phyloP scores from a whole-genome alignment of 2,797 vertebrate species.

The Siniperca scherzeri region DNA sequence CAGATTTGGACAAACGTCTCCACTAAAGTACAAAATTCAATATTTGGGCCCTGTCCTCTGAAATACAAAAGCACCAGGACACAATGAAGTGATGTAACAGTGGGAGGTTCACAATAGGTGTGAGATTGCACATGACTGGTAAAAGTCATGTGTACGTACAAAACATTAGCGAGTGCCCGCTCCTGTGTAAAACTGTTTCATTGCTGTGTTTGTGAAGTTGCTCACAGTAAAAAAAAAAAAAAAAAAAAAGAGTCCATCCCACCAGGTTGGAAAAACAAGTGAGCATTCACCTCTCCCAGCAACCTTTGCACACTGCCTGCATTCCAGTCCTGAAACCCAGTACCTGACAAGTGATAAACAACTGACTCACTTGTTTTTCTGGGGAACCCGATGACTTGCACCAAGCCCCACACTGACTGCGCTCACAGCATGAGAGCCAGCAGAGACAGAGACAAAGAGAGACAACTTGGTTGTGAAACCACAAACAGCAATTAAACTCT shows the following conservation, averaged over 20 bases:
- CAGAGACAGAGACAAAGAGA: slow-evolving; percentile 50
- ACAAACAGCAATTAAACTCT: slow-evolving; percentile 78
- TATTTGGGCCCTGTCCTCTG: slow-evolving; percentile 29
- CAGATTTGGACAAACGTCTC: slow-evolving; percentile 39
- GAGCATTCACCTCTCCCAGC: slow-evolving; percentile 84
- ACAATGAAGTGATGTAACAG: slow-evolving; percentile 35
- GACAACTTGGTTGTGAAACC: slow-evolving; percentile 73
- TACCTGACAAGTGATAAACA: slow-evolving; percentile 90
- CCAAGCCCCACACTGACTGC: slow-evolving; percentile 58
- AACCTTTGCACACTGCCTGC: slow-evolving; percentile 86
- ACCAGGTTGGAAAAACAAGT: slow-evolving; percentile 86
- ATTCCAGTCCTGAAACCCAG: slow-evolving; percentile 87
- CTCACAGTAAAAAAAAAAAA: slow-evolving; percentile 33
- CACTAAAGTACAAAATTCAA: slow-evolving; percentile 35
- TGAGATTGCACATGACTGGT: slow-evolving; percentile 7
- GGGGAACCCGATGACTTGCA: slow-evolving; percentile 80
- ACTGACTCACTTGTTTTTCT: slow-evolving; percentile 89
- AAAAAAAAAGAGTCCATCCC: slow-evolving; percentile 64
- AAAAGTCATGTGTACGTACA: slow-evolving; percentile 33
- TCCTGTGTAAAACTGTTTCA: slow-evolving; percentile 43
- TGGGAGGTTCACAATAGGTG: slow-evolving; percentile 32
- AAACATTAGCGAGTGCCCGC: slow-evolving; percentile 27
- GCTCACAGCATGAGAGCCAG: slow-evolving; percentile 62
- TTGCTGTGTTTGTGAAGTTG: slow-evolving; percentile 66
- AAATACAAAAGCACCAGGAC: slow-evolving; percentile 39